These are phyloP conservation scores for Syrmaticus mikado DNA, from an alignment of 2,113 vertebrate genomes.

Conservation along the genomic window DNA sequence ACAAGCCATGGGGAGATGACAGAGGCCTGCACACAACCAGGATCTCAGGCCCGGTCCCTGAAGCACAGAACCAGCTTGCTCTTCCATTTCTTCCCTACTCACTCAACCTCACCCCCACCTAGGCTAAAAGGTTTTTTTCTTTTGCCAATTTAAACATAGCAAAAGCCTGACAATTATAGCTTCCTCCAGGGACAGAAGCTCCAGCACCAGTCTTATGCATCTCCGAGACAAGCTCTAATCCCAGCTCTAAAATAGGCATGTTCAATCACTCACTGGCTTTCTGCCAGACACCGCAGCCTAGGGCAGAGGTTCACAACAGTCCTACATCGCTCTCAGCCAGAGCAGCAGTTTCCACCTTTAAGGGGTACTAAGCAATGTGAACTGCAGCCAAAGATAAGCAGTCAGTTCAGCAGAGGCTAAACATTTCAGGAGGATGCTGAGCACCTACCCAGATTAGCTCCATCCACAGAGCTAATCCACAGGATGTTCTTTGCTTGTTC, in stretches of 20 bases:
- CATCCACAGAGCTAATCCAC: neutral
- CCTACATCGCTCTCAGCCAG: neutral
- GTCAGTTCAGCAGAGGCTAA: neutral
- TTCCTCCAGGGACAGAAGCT: neutral
- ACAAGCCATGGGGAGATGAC: neutral
- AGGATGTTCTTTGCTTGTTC: neutral
- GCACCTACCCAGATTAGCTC: neutral
- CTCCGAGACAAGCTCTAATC: rapidly evolving
- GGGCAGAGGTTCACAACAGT: neutral
- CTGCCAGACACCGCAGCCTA: rapidly evolving
- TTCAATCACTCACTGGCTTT: neutral
- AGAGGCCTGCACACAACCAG: neutral
- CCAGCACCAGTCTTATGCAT: neutral
- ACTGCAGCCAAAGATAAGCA: neutral
- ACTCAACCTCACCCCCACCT: neutral
- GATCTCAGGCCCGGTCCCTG: neutral
- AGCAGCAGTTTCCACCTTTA: neutral
- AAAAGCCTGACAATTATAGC: neutral
- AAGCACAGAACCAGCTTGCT: neutral
- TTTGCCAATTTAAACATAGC: neutral
- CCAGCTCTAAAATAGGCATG: rapidly evolving
- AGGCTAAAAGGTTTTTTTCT: neutral
- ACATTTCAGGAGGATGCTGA: neutral
- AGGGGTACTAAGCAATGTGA: neutral
- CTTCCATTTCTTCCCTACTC: neutral